Conservation (phyloP, 2,888 invertebrate genomes). For the Hirtodrosophila cameraria region DNA sequence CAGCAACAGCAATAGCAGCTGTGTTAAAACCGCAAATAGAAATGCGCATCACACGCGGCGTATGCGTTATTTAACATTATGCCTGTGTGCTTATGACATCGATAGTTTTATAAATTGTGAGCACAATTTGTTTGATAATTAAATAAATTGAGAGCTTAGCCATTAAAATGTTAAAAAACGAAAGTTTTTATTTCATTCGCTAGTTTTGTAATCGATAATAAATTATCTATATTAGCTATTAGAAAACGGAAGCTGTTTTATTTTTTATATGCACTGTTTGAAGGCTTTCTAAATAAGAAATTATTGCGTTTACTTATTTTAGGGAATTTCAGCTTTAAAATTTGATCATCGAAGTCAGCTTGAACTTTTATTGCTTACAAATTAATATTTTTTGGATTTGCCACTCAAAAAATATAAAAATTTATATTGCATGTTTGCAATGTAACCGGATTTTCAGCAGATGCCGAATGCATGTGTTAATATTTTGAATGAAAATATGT, state of each 20-base stretch:
- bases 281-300: no score
- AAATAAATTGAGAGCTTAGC: constrained; percentile 43
- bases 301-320: neutral
- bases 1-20: constrained; percentile 25
- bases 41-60: constrained; percentile 60
- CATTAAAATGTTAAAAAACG: constrained; percentile 38
- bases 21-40: constrained; percentile 53
- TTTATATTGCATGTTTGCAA: constrained; percentile 18
- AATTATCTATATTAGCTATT: constrained; percentile 3
- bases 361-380: neutral
- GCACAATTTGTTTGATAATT: constrained; percentile 62
- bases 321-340: constrained; percentile 14
- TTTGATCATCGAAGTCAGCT: neutral
- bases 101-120: constrained; percentile 42
- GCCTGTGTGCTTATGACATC: constrained; percentile 60
- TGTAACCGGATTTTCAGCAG: constrained; percentile 28
- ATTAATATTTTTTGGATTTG: constrained; percentile 6
- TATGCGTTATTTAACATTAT: constrained; percentile 70
- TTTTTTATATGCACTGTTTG: neutral
- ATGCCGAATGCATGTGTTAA: neutral
- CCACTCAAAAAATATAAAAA: constrained; percentile 15
- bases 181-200: constrained; percentile 46
- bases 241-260: neutral
- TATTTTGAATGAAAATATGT: constrained; percentile 17
- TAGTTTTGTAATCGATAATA: constrained; percentile 23